phyloP scores from a whole-genome alignment of 2,888 invertebrate species.

The Rugalucina vietnamica region DNA sequence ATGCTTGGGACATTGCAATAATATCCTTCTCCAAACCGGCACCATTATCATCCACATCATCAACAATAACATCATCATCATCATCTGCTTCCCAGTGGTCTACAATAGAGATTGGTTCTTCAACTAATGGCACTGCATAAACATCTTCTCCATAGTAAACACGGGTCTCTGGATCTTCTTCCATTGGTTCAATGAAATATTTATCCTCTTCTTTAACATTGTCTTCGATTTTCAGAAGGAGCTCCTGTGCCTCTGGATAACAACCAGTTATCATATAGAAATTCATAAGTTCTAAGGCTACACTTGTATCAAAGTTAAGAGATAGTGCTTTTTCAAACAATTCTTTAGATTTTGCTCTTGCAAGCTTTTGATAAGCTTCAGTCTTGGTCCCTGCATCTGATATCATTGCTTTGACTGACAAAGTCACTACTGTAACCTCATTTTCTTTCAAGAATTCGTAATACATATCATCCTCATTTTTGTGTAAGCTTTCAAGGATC shows the following conservation, averaged over 20 bases:
- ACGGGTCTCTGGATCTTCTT: neutral
- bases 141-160: neutral
- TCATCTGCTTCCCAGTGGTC: neutral
- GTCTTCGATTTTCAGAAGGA: neutral
- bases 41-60: no score
- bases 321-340: neutral
- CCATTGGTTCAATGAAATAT: neutral
- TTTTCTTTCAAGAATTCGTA: neutral
- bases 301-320: neutral
- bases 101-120: neutral
- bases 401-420: neutral
- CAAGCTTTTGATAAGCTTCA: neutral
- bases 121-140: neutral
- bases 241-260: neutral
- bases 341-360: neutral
- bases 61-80: no score
- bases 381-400: neutral
- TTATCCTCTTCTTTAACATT: neutral
- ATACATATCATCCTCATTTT: neutral
- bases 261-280: neutral
- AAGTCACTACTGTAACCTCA: neutral
- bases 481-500: neutral
- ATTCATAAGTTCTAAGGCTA: conserved; percentile 9
- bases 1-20: no score
- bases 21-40: no score